Percentiles rank a stretch among this genome's conserved stretches.
Conservation (phyloP, 2,797 vertebrate genomes). For the Botia kubotai region DNA sequence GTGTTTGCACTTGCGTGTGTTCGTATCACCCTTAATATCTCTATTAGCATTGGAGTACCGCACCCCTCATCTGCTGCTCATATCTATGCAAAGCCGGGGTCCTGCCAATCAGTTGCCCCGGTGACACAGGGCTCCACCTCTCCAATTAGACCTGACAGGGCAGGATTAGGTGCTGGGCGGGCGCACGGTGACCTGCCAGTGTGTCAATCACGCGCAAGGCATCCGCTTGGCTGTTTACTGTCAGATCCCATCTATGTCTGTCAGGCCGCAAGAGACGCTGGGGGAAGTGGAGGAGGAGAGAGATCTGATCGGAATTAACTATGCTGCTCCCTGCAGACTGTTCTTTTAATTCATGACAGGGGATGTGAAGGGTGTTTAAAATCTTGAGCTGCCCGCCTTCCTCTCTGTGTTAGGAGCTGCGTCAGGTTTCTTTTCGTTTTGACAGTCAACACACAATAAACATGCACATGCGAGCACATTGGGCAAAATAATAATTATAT, state of each 20-base stretch:
- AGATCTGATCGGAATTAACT: constrained; percentile 86
- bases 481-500: not conserved
- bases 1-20: constrained; percentile 55
- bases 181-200: constrained; percentile 80
- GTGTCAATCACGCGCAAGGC: constrained; percentile 85
- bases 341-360: constrained; percentile 86
- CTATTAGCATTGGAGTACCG: constrained; percentile 79
- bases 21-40: constrained; percentile 66
- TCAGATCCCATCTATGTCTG: constrained; percentile 88
- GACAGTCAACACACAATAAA: constrained; percentile 30
- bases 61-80: constrained; percentile 72
- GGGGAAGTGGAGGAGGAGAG: constrained; percentile 65
- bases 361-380: constrained; percentile 73
- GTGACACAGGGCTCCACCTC: constrained; percentile 86
- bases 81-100: constrained; percentile 88
- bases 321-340: constrained; percentile 74
- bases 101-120: constrained; percentile 86
- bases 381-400: constrained; percentile 78
- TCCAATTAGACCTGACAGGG: constrained; percentile 88
- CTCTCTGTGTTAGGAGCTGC: constrained; percentile 74
- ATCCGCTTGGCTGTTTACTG: constrained; percentile 85
- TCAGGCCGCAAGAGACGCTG: constrained; percentile 66
- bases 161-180: constrained; percentile 85
- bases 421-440: constrained; percentile 9
- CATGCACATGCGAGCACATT: not conserved